Base-by-base conservation (phyloP, 1,140 invertebrate species). In the Vanessa atalanta region DNA sequence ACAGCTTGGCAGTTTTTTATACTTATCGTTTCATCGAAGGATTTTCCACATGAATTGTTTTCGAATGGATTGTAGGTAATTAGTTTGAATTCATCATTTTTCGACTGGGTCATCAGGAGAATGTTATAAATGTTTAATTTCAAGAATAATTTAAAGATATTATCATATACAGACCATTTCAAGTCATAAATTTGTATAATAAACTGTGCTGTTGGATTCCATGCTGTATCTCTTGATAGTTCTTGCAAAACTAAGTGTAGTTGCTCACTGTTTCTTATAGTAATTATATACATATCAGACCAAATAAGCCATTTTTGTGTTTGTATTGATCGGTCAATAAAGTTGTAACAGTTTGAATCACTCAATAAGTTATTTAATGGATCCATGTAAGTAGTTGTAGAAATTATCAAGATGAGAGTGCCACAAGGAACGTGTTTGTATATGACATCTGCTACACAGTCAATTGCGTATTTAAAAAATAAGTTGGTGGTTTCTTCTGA, bases 171-270 rank as follows among this genome's bases (percentile, higher is more conserved):
- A 14, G 65, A 31, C 47, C 69, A 26, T n/a, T 53, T 47, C n/a
- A 79, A 65, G 4, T 74, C 9, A 48, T 73, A 1, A 47, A 79
- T 31, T 11, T 70, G 7, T 14, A 79, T 26, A 31, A 81, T 63
- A 51, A 79, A 73, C 47, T 65, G 55, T 23, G 73, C 73, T 73
- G 13, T 70, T 31, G 73, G 66, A 63, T 80, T 80, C 78, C 78
- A 80, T 1, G 63, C 16, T 2, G 53, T 11, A 48, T 73, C 63
- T 37, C 43, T 65, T 43, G 60, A 15, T 61, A 78, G 50, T 26
- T 70, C 48, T 12, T 50, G 47, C 3, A 77, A 53, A 64, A 50
- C 50, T 47, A 7, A 47, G 9, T 20, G 13, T 26, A 80, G 65
- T n/a, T 69, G n/a, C 3, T 15, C 9, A 31, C 53, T 20, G 50